Evolutionary conservation across 2,113 vertebrate species (phyloP), one percentile per base, ranked within the genome.

Genomic region (Pundamilia nyererei): DNA sequence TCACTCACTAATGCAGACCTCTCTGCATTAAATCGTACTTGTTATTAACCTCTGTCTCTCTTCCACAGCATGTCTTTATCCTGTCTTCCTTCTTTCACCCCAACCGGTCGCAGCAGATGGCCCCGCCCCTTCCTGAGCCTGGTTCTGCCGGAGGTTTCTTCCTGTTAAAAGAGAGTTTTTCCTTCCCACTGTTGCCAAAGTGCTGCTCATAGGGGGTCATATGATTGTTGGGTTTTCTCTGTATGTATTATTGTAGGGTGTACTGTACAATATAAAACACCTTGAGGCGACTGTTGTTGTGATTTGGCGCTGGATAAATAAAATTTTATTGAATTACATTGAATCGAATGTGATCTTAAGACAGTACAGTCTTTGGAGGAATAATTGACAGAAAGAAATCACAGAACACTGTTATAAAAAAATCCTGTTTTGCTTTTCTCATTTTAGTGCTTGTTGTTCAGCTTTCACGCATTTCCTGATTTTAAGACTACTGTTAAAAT

Each of bases 51-150:
- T 53, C 19, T 53, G 49, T 53, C 49, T 53, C 9, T 53, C 49
- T 5, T 53, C 49, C 49, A 53, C 19, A 53, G 49, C 49, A 53
- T 1, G 1, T 53, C 51, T 53, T 53, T 53, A 6, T 53, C 19
- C 19, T 53, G 9, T 21, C 19, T 21, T 53, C 51, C 5, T 21
- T 21, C 51, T 53, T 1, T 51, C 49, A 2, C 49, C 5, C 17
- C 49, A n/a, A 1, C 1, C 5, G 0, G 0, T 51, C 4, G 0
- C 8, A 51, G 49, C 49, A 51, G 49, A 5, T 51, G 17, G 17
- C 49, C 47, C 17, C 17, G 3, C 49, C 51, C 19, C 9, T 53
- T 5, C 51, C 19, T 11, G 51, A 21, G 51, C 2, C 51, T 53
- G 51, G 51, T 21, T 6, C 51, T 53, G 51, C 3, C 0, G 5